Percentiles rank a stretch among this genome's conserved stretches.
Evolutionary conservation across 2,888 invertebrate species (phyloP).

Genomic region (Rhagonycha lutea): DNA sequence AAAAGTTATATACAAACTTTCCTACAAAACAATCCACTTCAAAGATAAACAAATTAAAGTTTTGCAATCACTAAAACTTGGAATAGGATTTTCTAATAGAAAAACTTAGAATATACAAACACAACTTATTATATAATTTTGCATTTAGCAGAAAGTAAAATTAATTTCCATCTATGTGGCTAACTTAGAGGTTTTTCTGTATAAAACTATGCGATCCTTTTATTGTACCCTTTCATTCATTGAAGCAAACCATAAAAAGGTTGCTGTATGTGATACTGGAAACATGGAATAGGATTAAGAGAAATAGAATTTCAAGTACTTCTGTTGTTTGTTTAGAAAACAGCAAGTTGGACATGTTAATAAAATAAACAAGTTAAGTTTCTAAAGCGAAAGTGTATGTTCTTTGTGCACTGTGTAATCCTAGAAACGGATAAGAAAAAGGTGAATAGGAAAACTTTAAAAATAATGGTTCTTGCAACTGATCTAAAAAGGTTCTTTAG

Average conservation of each 20-base stretch:
- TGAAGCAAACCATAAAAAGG: not conserved
- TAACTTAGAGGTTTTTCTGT: not conserved
- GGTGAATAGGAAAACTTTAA: not conserved
- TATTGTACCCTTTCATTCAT: too few species aligned
- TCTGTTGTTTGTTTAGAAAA: not conserved
- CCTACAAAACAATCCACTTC: not conserved
- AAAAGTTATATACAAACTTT: not conserved
- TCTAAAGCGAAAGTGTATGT: not conserved
- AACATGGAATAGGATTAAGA: not conserved
- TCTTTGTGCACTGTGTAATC: not conserved
- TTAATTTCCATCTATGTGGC: not conserved
- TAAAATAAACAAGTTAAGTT: not conserved
- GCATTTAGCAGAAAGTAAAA: not conserved
- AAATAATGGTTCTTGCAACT: not conserved
- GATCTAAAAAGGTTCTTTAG: not conserved
- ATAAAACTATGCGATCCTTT: not conserved
- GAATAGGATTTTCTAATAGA: not conserved
- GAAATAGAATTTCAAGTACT: not conserved
- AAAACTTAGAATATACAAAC: not conserved
- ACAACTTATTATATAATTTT: not conserved
- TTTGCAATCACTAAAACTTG: not conserved
- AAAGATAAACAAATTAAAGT: not conserved
- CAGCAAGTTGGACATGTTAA: not conserved
- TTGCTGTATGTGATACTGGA: not conserved
- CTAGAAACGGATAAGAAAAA: not conserved